phyloP scores from a whole-genome alignment of 2,113 vertebrate species.

The Lota lota region DNA sequence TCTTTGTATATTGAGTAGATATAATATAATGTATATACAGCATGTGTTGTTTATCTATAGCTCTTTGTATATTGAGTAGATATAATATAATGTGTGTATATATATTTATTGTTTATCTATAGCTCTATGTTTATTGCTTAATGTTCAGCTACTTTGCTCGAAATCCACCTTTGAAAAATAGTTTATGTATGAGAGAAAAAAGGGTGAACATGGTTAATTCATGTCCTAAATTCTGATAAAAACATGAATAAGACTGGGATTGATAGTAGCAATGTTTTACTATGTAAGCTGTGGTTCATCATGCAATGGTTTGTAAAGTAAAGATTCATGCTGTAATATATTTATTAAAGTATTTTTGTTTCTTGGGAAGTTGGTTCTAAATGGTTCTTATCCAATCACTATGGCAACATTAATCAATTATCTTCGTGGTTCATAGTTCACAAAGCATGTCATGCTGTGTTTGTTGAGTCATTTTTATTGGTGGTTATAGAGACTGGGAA shows the following conservation, averaged over 20 bases:
- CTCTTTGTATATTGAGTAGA: no score
- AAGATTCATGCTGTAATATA: neutral
- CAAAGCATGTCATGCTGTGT: neutral
- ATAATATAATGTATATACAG: neutral
- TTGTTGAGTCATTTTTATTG: neutral
- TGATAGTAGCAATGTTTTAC: neutral
- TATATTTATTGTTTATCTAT: neutral
- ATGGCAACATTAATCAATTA: neutral
- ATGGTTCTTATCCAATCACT: neutral
- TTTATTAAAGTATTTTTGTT: conserved; percentile 1
- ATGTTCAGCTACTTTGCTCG: no score
- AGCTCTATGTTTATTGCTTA: no score
- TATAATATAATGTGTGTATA: neutral
- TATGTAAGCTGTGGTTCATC: neutral
- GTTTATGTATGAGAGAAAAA: neutral
- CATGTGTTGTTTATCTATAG: neutral
- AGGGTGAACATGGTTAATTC: neutral
- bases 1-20: neutral
- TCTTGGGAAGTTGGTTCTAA: neutral
- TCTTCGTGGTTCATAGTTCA: neutral
- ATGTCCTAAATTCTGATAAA: neutral
- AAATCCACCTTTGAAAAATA: neutral
- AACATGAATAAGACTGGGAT: neutral
- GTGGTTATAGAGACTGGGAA: no score
- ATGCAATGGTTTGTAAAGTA: no score